Evolutionary conservation across 1,140 invertebrate species (phyloP).

Genomic region (Coboldia fuscipes): DNA sequence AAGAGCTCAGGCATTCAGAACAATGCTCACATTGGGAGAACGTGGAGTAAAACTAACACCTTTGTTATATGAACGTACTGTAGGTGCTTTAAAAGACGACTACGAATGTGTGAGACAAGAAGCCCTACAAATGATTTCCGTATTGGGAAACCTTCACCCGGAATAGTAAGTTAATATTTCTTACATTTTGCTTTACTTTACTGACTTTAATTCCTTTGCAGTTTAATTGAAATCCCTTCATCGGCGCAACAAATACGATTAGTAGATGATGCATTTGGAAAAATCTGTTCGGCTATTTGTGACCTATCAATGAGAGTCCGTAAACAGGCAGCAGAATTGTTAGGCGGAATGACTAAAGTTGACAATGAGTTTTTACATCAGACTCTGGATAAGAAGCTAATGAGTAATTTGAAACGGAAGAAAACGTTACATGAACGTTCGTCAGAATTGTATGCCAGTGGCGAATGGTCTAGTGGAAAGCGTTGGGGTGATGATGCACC

Average conservation of each 20-base stretch:
- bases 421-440: conserved; percentile 67
- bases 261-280: conserved; percentile 91
- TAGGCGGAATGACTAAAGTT: conserved; percentile 74
- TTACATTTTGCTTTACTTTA: conserved; percentile 2
- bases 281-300: conserved; percentile 82
- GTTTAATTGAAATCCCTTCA: conserved; percentile 37
- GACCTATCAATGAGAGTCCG: conserved; percentile 77
- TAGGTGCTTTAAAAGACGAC: conserved; percentile 70
- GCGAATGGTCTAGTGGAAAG: conserved; percentile 79
- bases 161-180: conserved; percentile 39
- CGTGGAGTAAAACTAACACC: conserved; percentile 56
- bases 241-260: conserved; percentile 59
- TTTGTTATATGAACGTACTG: conserved; percentile 60
- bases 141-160: conserved; percentile 66
- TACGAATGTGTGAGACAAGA: conserved; percentile 81
- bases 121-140: conserved; percentile 66
- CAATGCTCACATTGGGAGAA: conserved; percentile 61
- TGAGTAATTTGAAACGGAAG: conserved; percentile 79
- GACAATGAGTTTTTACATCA: conserved; percentile 80
- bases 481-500: conserved; percentile 81
- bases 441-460: conserved; percentile 53
- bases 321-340: conserved; percentile 50
- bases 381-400: conserved; percentile 96
- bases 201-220: conserved; percentile 15
- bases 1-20: conserved; percentile 64